Evolutionary conservation across 2,113 vertebrate genomes (phyloP).

Genomic region (Romanogobio albipinnatus): DNA sequence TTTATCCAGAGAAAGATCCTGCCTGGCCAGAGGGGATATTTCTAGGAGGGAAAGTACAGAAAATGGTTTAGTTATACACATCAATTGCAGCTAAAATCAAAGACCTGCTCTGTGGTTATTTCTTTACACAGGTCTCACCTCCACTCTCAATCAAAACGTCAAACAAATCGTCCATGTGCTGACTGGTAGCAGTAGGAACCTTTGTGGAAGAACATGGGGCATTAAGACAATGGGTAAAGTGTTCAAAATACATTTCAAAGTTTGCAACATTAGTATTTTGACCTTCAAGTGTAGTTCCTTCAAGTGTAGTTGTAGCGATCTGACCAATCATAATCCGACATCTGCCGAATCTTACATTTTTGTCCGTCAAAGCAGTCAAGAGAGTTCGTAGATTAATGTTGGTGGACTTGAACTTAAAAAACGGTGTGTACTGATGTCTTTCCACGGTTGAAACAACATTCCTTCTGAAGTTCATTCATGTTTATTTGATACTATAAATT

Average conservation of each 20-base stretch:
- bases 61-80: neutral
- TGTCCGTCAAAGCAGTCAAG: too few species aligned
- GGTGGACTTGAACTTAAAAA: too few species aligned
- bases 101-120: neutral
- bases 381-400: too few species aligned
- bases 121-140: constrained; percentile 75
- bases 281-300: neutral
- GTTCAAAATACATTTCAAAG: neutral
- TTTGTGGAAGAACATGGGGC: constrained; percentile 58
- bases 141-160: constrained; percentile 97
- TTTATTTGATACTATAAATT: too few species aligned
- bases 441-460: too few species aligned
- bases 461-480: too few species aligned
- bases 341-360: too few species aligned
- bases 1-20: constrained; percentile 84
- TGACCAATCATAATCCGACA: too few species aligned
- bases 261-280: neutral
- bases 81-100: neutral
- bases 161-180: constrained; percentile 98
- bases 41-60: constrained; percentile 70
- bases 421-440: too few species aligned
- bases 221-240: neutral
- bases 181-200: constrained; percentile 89
- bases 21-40: constrained; percentile 90
- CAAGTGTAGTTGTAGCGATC: neutral